Evolutionary conservation across 1,140 invertebrate species (phyloP).

Genomic region (Plutomurus gul): DNA sequence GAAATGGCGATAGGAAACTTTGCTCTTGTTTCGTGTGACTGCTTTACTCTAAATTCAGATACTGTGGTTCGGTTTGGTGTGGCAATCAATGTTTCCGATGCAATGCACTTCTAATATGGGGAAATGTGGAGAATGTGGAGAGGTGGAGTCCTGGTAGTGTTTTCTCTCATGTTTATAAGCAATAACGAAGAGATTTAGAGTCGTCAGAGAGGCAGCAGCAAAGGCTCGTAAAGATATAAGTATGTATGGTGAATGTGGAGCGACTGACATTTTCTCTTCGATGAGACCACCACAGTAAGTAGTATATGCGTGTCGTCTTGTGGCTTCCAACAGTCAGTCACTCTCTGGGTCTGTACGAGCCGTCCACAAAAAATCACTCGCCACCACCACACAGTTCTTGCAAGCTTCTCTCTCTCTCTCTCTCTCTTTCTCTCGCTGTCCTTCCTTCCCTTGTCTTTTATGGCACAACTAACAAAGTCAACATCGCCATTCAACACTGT

Average conservation of each 20-base stretch:
- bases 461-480: not conserved
- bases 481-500: not conserved
- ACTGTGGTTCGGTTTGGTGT: too few relatives aligned
- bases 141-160: not conserved
- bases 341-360: too few relatives aligned
- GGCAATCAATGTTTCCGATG: too few relatives aligned
- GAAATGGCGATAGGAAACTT: not conserved
- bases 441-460: not conserved
- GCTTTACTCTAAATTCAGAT: not conserved
- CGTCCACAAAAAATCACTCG: too few relatives aligned
- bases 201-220: not conserved
- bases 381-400: too few relatives aligned
- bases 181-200: constrained; percentile 34
- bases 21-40: not conserved
- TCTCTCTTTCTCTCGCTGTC: not conserved
- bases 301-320: not conserved
- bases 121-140: constrained; percentile 15
- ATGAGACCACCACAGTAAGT: constrained; percentile 14
- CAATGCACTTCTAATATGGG: too few relatives aligned
- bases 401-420: not conserved
- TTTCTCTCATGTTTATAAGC: constrained; percentile 23
- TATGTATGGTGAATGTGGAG: not conserved
- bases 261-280: constrained; percentile 21
- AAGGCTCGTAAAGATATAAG: not conserved
- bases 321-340: not conserved